Evolutionary conservation across 2,797 vertebrate genomes (phyloP), one percentile per base, ranked within the genome.

Genomic region (Coranthus polyacanthus): DNA sequence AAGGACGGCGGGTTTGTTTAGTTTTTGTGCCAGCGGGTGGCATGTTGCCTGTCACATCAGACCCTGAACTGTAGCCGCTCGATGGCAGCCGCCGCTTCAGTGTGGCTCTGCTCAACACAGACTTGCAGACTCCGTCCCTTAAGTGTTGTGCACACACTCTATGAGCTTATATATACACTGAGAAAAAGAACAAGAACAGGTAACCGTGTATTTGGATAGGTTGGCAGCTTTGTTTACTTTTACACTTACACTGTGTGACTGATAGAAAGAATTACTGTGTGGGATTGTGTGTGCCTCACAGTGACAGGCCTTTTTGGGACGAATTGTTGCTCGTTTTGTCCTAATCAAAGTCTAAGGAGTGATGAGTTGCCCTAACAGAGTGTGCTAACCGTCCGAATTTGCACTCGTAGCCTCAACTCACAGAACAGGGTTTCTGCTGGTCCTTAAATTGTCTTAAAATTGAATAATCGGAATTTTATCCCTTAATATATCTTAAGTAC

Each of bases 241-340:
- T 52, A 75, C 75, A 75, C 80, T 85, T 66, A 39, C 38, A 69
- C 58, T 83, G 83, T 87, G 79, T 88, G 82, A 82, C 85, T 75
- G 84, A 77, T 79, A 5, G 50, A 78, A 67, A 86, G 75, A 87
- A 54, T 82, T 80, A 84, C 56, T 36, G 84, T 68, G 77, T 72
- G 72, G 73, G 76, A 60, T 82, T 49, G 68, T 24, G 73, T 64
- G 67, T 58, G 63, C 49, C 51, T 79, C 53, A 15, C 64, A 60
- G 68, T 71, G 70, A 82, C 68, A 57, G 62, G 43, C 55, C 73
- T 73, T 75, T 65, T 41, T 65, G 72, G 66, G 61, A 70, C 63
- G 63, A 77, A 61, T 34, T 42, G 65, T 66, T 65, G 75, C 75
- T 82, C 36, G 32, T 60, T 82, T 78, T 59, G 52, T 47, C 65